Conservation (phyloP, 2,888 invertebrate species). For the Hyposoter didymator region DNA sequence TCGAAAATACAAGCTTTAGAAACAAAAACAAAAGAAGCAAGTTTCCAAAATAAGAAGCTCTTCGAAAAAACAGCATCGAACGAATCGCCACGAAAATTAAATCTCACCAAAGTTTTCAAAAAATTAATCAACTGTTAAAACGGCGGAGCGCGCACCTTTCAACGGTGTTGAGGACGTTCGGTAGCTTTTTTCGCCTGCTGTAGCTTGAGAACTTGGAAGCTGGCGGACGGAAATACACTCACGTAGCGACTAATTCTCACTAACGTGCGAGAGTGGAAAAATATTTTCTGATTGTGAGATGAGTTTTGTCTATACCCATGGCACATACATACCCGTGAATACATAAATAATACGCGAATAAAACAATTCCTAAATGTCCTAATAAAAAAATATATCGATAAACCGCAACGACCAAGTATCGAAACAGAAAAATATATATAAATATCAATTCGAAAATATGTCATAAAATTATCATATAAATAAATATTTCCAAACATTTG, state of each 20-base stretch:
- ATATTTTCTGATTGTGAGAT: conserved; percentile 28
- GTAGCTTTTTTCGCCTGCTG: conserved; percentile 69
- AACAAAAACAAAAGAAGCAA: background rate
- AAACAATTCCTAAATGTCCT: background rate
- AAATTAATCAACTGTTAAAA: background rate
- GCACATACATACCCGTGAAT: background rate
- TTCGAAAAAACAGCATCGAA: background rate
- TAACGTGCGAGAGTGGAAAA: conserved; percentile 13
- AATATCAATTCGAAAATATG: background rate
- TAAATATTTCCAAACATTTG: background rate
- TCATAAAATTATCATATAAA: background rate
- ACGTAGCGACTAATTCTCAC: conserved; percentile 74
- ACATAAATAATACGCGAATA: background rate
- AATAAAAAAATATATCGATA: conserved; percentile 1
- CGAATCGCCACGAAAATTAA: background rate
- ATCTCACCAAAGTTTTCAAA: background rate
- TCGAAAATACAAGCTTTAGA: background rate
- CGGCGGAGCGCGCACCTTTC: background rate
- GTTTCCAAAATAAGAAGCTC: background rate
- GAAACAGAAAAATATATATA: conserved; percentile 2
- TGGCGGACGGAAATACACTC: conserved; percentile 73
- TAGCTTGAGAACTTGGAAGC: conserved; percentile 66
- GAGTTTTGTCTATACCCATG: background rate
- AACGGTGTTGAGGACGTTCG: conserved; percentile 69
- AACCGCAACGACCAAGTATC: background rate